These are phyloP conservation scores for Hylomyscus alleni DNA, from an alignment of 2,797 vertebrate species.

Conservation along the genomic window DNA sequence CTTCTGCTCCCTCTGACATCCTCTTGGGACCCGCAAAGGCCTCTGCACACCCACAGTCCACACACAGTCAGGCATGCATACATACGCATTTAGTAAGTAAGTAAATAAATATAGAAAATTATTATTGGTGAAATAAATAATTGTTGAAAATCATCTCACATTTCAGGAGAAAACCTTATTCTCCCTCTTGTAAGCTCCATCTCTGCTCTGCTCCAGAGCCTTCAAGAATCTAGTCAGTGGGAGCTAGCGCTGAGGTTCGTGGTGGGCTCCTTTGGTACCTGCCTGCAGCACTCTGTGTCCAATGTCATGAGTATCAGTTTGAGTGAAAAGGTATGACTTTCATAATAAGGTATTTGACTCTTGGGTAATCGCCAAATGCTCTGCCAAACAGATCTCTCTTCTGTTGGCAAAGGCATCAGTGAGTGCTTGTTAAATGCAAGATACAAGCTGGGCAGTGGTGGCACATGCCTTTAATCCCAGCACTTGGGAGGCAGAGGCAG, in stretches of 20 bases:
- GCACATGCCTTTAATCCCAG: no score
- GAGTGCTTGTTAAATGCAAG: background rate
- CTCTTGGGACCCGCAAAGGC: background rate
- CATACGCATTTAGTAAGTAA: background rate
- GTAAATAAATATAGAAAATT: background rate
- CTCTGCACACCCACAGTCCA: background rate
- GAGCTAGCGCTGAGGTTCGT: slow-evolving; percentile 94
- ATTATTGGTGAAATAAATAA: background rate
- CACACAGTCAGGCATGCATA: background rate
- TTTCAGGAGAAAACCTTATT: slow-evolving; percentile 89
- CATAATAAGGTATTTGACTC: background rate
- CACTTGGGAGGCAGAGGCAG: no score
- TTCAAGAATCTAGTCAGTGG: slow-evolving; percentile 96
- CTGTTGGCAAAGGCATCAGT: background rate
- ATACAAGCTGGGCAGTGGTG: background rate
- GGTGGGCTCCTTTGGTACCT: slow-evolving; percentile 91
- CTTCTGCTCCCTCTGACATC: background rate
- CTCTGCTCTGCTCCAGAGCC: slow-evolving; percentile 92
- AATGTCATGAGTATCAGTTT: slow-evolving; percentile 91
- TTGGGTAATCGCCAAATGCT: background rate
- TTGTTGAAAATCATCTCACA: background rate
- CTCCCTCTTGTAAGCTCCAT: slow-evolving; percentile 89
- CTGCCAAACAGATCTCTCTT: background rate
- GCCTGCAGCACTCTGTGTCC: slow-evolving; percentile 93
- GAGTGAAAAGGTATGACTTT: slow-evolving; percentile 92